These are phyloP conservation scores for Bellardia bayeri DNA, from an alignment of 2,888 invertebrate genomes.

Conservation along the genomic window DNA sequence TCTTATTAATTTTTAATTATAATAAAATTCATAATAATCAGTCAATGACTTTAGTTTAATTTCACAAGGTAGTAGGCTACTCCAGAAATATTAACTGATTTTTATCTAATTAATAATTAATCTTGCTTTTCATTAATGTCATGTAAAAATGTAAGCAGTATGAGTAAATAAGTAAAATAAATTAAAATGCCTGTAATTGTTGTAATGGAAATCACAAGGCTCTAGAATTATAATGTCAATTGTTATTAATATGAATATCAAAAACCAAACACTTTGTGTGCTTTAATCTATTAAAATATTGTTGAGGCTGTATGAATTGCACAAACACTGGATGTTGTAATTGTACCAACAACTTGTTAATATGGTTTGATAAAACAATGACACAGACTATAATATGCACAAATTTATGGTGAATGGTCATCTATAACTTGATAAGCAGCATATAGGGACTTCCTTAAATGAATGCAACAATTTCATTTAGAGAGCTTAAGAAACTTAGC, in stretches of 20 bases:
- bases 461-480: too few species aligned
- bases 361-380: not conserved
- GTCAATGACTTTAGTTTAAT: too few species aligned
- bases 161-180: too few species aligned
- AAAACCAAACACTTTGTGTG: not conserved
- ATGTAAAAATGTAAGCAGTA: too few species aligned
- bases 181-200: not conserved
- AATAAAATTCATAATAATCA: too few species aligned
- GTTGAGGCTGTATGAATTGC: not conserved
- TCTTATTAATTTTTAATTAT: too few species aligned
- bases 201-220: not conserved
- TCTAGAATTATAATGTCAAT: conserved; percentile 1
- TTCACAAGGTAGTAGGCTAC: too few species aligned
- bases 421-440: not conserved
- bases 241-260: conserved; percentile 1
- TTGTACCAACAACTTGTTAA: conserved; percentile 1
- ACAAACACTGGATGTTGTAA: not conserved
- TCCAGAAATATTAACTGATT: too few species aligned
- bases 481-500: too few species aligned
- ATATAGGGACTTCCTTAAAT: not conserved
- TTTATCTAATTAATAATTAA: too few species aligned
- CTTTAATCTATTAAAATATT: not conserved
- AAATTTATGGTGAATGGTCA: not conserved
- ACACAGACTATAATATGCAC: not conserved
- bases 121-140: too few species aligned